Base-by-base conservation (phyloP, 2,888 invertebrate species). In the Pandemis cinnamomeana region DNA sequence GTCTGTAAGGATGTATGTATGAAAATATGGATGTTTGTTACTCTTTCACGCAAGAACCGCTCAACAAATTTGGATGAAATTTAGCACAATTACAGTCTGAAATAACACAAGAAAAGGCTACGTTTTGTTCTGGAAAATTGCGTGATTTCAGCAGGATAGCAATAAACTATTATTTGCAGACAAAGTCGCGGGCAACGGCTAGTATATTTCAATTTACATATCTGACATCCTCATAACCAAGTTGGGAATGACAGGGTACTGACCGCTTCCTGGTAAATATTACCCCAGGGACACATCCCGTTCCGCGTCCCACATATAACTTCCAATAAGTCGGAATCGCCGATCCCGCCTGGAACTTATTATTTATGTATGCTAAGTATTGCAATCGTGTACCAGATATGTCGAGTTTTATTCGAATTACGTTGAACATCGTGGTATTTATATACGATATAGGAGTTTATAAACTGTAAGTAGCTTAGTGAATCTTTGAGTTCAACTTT, bases 331-430 rank as follows among this genome's bases (percentile, higher is more conserved):
- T 48, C 5, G 48, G 36, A 64, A 64, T 36, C 64, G 48, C 46
- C 61, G 7, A 41, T 7, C 36, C 64, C 64, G 11, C n/a, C 64
- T 48, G 64, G 27, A 46, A 11, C 7, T 64, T 46, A 64, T 64
- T 64, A 48, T 48, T 48, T 64, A 64, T 64, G 64, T 48, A 64
- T 48, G 64, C 64, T 48, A 48, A 36, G 48, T 64, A 48, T 46
- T 48, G 48, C 27, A 48, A 48, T 36, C 46, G 27, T 27, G 27
- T 48, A n/a, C 48, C 48, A 48, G 27, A 48, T 64, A 44, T 20
- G 46, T 5, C 20, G 13, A 48, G 27, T 27, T 46, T 20, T 48
- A 48, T 48, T 64, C 58, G 20, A 27, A 58, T 58, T 36, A 55
- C 15, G 20, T 7, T 20, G 55, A 55, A 27, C 10, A 20, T 20